phyloP scores from a whole-genome alignment of 1,140 invertebrate genomes.

The Ceratitis capitata region DNA sequence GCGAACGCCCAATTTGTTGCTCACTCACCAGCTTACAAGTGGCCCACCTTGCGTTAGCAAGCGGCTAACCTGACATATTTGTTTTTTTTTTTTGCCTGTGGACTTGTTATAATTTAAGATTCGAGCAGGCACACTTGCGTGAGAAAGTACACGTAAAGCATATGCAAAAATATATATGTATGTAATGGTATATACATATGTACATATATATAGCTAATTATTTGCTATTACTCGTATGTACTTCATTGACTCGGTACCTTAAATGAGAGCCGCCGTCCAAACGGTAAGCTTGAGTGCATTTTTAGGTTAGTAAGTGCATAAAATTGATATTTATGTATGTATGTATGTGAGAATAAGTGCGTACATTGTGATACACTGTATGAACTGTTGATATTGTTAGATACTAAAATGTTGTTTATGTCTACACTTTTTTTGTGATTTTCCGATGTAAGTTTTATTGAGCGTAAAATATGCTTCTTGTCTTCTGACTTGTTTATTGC shows the following conservation, averaged over 20 bases:
- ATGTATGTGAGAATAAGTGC: no score
- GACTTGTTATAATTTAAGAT: constrained; percentile 24
- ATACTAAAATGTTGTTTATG: neutral
- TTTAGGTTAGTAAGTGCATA: constrained; percentile 31
- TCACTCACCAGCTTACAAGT: neutral
- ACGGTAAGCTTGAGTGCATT: constrained; percentile 12
- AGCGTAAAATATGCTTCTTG: no score
- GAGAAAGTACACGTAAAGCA: neutral
- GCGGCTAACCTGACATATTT: neutral
- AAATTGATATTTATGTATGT: no score
- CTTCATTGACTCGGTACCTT: neutral
- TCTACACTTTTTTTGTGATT: neutral
- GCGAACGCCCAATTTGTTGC: constrained; percentile 18
- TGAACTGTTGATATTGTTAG: neutral
- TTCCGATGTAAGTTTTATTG: neutral
- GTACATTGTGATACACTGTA: no score
- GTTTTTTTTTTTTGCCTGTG: no score
- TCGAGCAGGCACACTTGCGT: neutral
- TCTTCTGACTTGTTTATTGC: neutral
- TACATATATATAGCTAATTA: neutral
- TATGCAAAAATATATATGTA: neutral
- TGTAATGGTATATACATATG: neutral
- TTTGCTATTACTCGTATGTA: neutral
- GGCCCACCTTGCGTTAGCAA: neutral
- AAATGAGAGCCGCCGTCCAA: neutral